Evolutionary conservation across 2,113 vertebrate genomes (phyloP), one percentile per base, ranked within the genome.

Genomic region (Copsychus sechellarum): DNA sequence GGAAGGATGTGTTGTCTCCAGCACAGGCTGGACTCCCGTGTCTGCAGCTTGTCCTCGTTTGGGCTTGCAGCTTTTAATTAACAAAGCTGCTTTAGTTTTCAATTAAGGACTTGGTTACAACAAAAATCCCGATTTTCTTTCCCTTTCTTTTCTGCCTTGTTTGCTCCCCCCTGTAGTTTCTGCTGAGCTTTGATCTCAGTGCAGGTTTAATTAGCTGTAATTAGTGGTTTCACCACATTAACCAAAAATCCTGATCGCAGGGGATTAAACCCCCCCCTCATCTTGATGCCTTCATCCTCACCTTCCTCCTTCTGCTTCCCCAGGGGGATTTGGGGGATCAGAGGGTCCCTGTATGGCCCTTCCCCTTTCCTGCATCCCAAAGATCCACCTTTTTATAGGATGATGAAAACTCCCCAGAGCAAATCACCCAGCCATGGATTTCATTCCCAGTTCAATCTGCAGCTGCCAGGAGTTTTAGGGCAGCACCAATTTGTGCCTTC

Each of bases 171-270:
- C 72, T 40, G 79, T 60, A 69, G 88, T 92, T 95, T 95, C 65
- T 31, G 43, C 48, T 19, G 73, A 94, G 92, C 91, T 96, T 95
- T 96, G 92, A 95, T 95, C 92, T 84, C 95, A 60, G 81, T 23
- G 70, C 79, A 87, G 83, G 82, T 90, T 96, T 97, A 95, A 97
- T 96, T 94, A 96, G 74, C 89, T 92, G 90, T 97, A 95, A 94
- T 97, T 93, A 97, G 94, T 40, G 90, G 54, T 88, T 94, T 91
- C 81, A 33, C 58, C 54, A 33, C 80, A 80, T 95, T 96, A 92
- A 97, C 89, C 51, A 42, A 91, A 94, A 93, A 65, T 76, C 78
- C 62, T n/a, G 29, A 36, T 61, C 3, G 33, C 42, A 43, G 69
- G 58, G 84, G 56, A 96, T 94, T 90, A 47, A 77, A 84, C 23